These are phyloP conservation scores for Echiichthys vipera DNA, from an alignment of 2,797 vertebrate genomes.

Conservation along the genomic window DNA sequence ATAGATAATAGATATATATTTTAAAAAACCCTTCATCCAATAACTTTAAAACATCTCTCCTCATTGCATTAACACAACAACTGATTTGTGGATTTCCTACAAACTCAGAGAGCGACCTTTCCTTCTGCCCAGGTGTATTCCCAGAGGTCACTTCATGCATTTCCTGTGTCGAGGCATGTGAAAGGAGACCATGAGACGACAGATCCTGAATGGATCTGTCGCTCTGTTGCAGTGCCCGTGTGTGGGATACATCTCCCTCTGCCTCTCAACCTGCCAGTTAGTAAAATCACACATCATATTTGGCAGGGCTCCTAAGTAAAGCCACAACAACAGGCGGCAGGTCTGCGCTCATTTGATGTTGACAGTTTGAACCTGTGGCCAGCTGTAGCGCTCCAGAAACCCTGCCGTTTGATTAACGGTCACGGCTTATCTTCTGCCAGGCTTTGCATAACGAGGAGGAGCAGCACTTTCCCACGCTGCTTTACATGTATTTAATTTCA, in stretches of 20 bases:
- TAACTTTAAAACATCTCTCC: not conserved
- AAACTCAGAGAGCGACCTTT: not conserved
- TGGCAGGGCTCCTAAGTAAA: constrained; percentile 45
- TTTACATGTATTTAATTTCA: constrained; percentile 72
- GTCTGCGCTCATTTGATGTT: constrained; percentile 55
- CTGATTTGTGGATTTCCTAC: constrained; percentile 30
- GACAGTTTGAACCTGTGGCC: constrained; percentile 80
- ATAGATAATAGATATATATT: not conserved
- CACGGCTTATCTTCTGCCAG: constrained; percentile 75
- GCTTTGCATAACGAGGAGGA: constrained; percentile 82
- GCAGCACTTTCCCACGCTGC: constrained; percentile 71
- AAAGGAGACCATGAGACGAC: constrained; percentile 38
- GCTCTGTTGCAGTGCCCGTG: constrained; percentile 19
- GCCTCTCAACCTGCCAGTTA: constrained; percentile 32
- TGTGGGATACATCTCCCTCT: not conserved
- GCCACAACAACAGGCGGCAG: constrained; percentile 65
- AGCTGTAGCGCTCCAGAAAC: constrained; percentile 63
- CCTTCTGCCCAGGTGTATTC: constrained; percentile 42
- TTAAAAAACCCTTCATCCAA: not conserved
- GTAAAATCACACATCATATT: constrained; percentile 38
- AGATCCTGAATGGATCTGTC: constrained; percentile 30
- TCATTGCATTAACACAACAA: not conserved
- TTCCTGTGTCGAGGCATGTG: constrained; percentile 40
- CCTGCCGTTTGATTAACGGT: constrained; percentile 77
- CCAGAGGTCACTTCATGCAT: constrained; percentile 42